Evolutionary conservation across 2,113 vertebrate species (phyloP), one percentile per base, ranked within the genome.

Genomic region (Nyctibius bracteatus): DNA sequence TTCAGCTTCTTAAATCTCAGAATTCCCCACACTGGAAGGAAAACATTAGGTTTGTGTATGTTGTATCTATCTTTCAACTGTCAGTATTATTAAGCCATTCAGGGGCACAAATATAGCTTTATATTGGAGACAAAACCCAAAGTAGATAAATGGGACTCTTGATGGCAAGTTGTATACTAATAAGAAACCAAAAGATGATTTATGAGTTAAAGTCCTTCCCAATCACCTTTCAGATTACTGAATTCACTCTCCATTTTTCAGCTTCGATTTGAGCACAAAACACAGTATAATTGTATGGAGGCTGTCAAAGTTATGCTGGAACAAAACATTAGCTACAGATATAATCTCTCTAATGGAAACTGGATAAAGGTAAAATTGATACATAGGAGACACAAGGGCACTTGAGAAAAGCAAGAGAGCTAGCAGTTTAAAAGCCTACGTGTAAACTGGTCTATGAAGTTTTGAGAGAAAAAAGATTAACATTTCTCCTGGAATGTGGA

Each of bases 191-290:
- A 63, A 88, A 81, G 18, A 47, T 67, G 62, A 77, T 86, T 70
- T 77, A 84, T 86, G 86, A 81, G 63, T 81, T 57, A 33, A 90
- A 80, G 88, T 57, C 23, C 43, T 93, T 94, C 30, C 54, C 71
- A 90, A 44, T 77, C 59, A 62, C 55, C 37, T 52, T 74, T 43
- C 35, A 55, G n/a, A 79, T 90, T 93, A 71, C 37, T 81, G 67
- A 94, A 95, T 87, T 94, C 65, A 52, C 10, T 79, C 49, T 74
- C 71, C 18, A 74, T 81, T 94, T 90, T 87, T 92, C 77, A 95
- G 72, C 43, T 92, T 95, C 19, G 16, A 93, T 97, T 96, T 66
- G 79, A 86, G 65, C 25, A 90, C 73, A 84, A 94, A 90, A 8
- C 65, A 66, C 65, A 44, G 37, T 88, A 82, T 52, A 93, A 91